These are phyloP conservation scores for Cryptops parisi DNA, from an alignment of 2,888 invertebrate genomes.

Conservation along the genomic window DNA sequence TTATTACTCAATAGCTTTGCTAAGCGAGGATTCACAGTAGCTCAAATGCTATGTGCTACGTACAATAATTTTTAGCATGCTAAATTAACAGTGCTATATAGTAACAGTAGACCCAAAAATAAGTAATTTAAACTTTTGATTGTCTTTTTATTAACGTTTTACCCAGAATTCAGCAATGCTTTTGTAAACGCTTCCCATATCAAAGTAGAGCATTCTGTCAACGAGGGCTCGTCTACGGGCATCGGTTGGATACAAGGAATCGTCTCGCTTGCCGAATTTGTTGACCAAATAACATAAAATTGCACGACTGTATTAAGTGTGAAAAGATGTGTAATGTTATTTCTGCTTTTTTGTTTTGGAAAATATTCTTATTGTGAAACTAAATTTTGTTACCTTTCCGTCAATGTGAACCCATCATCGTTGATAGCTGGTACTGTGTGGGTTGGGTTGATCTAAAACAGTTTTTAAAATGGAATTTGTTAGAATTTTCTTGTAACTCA, in stretches of 20 bases:
- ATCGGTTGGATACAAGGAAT: background rate
- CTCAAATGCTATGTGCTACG: too few relatives aligned
- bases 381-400: background rate
- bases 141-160: too few relatives aligned
- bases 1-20: too few relatives aligned
- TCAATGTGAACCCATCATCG: background rate
- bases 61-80: too few relatives aligned
- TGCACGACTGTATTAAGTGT: background rate
- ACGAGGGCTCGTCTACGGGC: background rate
- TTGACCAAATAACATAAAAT: background rate
- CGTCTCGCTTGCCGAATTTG: background rate
- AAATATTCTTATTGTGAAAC: too few relatives aligned
- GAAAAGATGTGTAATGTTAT: background rate
- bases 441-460: background rate
- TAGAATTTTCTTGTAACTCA: too few relatives aligned
- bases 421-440: background rate
- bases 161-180: background rate
- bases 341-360: background rate
- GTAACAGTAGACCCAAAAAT: too few relatives aligned
- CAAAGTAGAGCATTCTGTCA: background rate
- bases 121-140: too few relatives aligned
- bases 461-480: too few relatives aligned
- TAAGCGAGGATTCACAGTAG: too few relatives aligned
- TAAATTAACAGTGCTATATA: too few relatives aligned
- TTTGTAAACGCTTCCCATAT: background rate